Base-by-base conservation (phyloP, 2,888 invertebrate species). In the Orchesellides sinensis region DNA sequence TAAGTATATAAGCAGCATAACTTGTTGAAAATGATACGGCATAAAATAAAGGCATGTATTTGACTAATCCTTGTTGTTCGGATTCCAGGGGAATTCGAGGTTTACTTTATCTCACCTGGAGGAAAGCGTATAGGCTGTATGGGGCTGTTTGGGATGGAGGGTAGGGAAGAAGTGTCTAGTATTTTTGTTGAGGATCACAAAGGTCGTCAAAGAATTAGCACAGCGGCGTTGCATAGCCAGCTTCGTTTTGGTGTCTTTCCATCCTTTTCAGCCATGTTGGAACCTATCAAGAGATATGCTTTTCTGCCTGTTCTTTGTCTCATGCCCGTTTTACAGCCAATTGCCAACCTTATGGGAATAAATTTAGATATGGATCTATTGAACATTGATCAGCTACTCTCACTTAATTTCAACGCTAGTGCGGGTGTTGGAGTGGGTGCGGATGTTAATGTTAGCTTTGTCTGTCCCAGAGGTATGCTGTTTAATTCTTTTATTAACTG, bases 81-180 rank as follows among this genome's bases (percentile, higher is more conserved):
- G n/a, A n/a, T n/a, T n/a, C 3, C 29, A 78, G 79, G 70, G 17
- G 80, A 72, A 65, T 80, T 80, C 19, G 80, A 80, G 47, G 21
- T 80, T 21, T 80, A 70, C 19, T 80, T 52, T 25, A 54, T 52
- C 3, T 54, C 80, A 8, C 80, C 80, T 1, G 80, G 66, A n/a
- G 80, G 80, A 1, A 80, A 80, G 32, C 65, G 72, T n/a, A 23
- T 80, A 14, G 80, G 80, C 4, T 80, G 80, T 35, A 72, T 45
- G 17, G 80, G 80, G 0, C 65, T 80, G 8, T 80, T 80, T 17
- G 72, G 56, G 6, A 21, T 54, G 19, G 80, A 80, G 66, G 80
- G 80, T 12, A 72, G 40, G 47, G 80, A 80, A 66, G 70, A 80
- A 66, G 66, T 80, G 12, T 10, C 45, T 52, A 72, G 52, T 25